Evolutionary conservation across 2,113 vertebrate genomes (phyloP).

Genomic region (Tricholaema leucomelas): DNA sequence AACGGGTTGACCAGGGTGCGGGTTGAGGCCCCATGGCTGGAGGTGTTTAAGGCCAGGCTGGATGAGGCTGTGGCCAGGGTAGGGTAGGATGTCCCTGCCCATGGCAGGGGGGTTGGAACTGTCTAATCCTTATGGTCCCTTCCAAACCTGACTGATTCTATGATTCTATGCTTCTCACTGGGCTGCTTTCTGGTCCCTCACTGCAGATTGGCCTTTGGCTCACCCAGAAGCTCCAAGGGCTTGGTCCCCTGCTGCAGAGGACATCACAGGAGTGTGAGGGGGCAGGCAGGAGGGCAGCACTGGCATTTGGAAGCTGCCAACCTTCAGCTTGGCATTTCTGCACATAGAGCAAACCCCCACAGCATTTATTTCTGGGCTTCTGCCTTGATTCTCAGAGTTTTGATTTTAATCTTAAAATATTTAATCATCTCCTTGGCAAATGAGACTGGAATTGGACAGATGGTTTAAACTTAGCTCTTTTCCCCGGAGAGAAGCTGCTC

Average conservation of each 20-base stretch:
- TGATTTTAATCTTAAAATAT: conserved; percentile 63
- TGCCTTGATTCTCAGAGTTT: conserved; percentile 17
- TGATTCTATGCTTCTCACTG: too few species aligned
- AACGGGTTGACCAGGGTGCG: too few species aligned
- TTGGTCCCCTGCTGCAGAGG: background rate
- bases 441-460: conserved; percentile 67
- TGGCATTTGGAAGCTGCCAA: background rate
- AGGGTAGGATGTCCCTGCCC: too few species aligned
- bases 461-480: conserved; percentile 63
- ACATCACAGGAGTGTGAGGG: rapidly evolving
- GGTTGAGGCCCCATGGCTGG: too few species aligned
- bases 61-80: too few species aligned
- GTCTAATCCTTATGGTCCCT: too few species aligned
- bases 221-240: background rate
- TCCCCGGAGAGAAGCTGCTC: conserved; percentile 63
- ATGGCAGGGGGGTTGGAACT: too few species aligned
- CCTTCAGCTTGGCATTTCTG: background rate
- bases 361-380: conserved; percentile 7
- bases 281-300: background rate
- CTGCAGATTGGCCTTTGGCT: background rate
- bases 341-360: background rate
- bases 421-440: conserved; percentile 65
- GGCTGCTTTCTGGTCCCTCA: too few species aligned
- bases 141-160: too few species aligned
- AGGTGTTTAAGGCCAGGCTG: too few species aligned